Evolutionary conservation across 2,888 invertebrate species (phyloP).

Genomic region (Limnephilus rhombicus): DNA sequence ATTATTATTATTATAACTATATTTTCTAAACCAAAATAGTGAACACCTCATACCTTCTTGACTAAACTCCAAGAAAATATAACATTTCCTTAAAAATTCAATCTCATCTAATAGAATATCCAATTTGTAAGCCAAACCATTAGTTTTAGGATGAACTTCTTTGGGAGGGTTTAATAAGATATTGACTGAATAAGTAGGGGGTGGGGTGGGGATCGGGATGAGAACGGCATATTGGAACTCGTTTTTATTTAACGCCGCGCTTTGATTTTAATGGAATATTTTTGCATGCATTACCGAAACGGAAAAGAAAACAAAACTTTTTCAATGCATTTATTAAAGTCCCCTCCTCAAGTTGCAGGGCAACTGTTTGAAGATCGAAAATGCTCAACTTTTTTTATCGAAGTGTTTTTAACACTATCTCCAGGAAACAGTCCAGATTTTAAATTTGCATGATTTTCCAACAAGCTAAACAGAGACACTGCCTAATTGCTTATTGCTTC

Average conservation of each 20-base stretch:
- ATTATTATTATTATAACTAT: too few relatives aligned
- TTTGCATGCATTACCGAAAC: conserved; percentile 59
- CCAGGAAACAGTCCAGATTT: not conserved
- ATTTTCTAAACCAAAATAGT: not conserved
- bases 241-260: conserved; percentile 48
- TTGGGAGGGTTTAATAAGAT: not conserved
- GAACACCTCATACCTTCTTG: not conserved
- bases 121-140: not conserved
- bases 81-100: not conserved
- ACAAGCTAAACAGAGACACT: not conserved
- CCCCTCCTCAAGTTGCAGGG: not conserved
- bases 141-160: not conserved
- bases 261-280: conserved; percentile 65
- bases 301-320: conserved; percentile 28
- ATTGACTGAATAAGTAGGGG: not conserved
- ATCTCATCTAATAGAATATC: not conserved
- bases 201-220: not conserved
- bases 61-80: not conserved
- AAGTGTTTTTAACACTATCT: not conserved
- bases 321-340: conserved; percentile 45
- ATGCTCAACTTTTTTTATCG: not conserved
- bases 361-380: not conserved
- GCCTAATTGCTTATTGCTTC: not conserved
- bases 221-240: conserved; percentile 55
- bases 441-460: not conserved